Conservation (phyloP, 64 coral and sea anemone species). For the Porites lutea region DNA sequence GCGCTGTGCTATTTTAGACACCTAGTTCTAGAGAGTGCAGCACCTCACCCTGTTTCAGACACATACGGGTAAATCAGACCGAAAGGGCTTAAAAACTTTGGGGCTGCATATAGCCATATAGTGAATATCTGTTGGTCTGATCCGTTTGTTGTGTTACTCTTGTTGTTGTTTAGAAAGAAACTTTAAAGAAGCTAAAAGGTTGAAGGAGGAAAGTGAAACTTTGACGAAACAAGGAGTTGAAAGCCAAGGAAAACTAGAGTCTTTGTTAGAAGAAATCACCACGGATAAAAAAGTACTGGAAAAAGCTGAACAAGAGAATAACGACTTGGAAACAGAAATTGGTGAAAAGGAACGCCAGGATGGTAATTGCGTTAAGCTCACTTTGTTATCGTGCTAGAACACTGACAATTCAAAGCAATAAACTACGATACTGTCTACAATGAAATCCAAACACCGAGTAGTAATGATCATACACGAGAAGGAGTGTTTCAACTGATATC, state of each 20-base stretch:
- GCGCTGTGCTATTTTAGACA: too few relatives aligned
- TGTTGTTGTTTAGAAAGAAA: constrained; percentile 73
- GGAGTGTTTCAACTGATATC: too few relatives aligned
- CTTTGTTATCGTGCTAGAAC: background rate
- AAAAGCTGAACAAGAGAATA: constrained; percentile 58
- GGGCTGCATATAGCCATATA: too few relatives aligned
- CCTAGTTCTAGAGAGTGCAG: too few relatives aligned
- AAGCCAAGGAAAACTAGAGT: constrained; percentile 80
- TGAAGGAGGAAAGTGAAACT: constrained; percentile 80
- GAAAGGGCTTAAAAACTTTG: too few relatives aligned
- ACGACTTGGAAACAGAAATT: constrained; percentile 36
- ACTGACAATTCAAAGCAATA: too few relatives aligned
- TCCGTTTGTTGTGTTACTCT: background rate
- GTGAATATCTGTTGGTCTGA: background rate
- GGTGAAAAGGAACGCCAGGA: constrained; percentile 59
- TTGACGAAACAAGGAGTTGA: constrained; percentile 64
- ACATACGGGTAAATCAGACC: too few relatives aligned
- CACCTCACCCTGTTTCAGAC: too few relatives aligned
- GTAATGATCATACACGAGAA: too few relatives aligned
- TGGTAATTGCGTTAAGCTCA: constrained; percentile 37
- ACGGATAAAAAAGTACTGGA: constrained; percentile 51
- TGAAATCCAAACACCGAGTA: too few relatives aligned
- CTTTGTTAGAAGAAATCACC: constrained; percentile 52
- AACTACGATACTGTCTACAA: too few relatives aligned
- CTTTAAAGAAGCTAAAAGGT: constrained; percentile 88